These are phyloP conservation scores for Australoheros scitulus DNA, from an alignment of 2,113 vertebrate genomes.

Conservation along the genomic window DNA sequence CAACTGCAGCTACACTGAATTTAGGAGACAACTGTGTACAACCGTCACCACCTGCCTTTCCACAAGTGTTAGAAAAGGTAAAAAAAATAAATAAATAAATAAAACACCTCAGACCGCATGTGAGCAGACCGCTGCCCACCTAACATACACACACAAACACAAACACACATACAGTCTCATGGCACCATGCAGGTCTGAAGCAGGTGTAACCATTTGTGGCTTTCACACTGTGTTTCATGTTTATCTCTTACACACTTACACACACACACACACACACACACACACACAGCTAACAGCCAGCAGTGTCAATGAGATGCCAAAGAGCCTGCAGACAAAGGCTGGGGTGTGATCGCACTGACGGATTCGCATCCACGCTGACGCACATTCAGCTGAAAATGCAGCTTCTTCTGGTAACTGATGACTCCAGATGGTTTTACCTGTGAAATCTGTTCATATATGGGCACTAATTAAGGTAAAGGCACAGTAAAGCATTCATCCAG, in stretches of 20 bases:
- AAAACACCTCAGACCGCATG: slow-evolving; percentile 20
- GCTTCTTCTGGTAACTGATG: background rate
- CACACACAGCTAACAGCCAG: background rate
- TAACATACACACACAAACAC: background rate
- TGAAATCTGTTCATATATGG: background rate
- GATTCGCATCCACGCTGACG: background rate
- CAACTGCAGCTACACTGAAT: background rate
- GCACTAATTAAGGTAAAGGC: background rate
- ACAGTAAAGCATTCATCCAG: background rate
- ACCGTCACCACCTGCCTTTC: slow-evolving; percentile 2
- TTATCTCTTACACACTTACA: background rate
- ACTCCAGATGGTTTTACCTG: background rate
- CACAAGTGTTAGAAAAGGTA: background rate
- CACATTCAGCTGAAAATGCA: background rate
- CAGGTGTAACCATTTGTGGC: background rate
- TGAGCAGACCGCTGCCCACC: background rate
- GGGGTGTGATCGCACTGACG: background rate
- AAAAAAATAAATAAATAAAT: too few species aligned
- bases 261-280: background rate
- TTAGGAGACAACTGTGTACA: background rate
- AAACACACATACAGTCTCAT: background rate
- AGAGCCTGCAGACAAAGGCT: background rate
- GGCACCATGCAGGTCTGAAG: background rate
- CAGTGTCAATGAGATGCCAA: slow-evolving; percentile 13
- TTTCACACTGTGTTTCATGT: background rate